Conservation (phyloP, 2,113 vertebrate genomes). For the Blennius ocellaris region DNA sequence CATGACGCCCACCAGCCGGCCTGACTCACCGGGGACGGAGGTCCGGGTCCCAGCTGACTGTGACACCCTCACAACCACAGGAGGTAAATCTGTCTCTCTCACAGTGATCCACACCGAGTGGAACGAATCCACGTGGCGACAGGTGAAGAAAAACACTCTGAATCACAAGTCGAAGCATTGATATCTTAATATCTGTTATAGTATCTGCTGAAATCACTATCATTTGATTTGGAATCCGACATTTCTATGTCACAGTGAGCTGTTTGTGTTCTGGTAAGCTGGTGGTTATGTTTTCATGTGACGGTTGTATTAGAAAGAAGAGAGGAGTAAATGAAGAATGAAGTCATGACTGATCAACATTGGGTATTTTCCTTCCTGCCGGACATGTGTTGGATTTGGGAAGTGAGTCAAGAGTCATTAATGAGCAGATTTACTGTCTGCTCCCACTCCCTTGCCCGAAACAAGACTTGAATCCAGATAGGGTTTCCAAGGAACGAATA, state of each 20-base stretch:
- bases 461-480: neutral
- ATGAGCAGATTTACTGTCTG: neutral
- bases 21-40: neutral
- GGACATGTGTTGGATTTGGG: neutral
- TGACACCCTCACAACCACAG: neutral
- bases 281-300: neutral
- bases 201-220: neutral
- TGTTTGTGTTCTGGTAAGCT: conserved; percentile 32
- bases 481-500: neutral
- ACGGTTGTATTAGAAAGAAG: no score
- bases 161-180: neutral
- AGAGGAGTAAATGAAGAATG: neutral
- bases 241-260: neutral
- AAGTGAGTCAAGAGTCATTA: conserved; percentile 42
- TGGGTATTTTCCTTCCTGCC: neutral
- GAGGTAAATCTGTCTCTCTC: conserved; percentile 37
- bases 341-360: neutral
- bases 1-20: neutral
- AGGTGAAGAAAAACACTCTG: neutral
- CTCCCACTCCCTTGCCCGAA: neutral
- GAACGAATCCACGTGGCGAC: no score
- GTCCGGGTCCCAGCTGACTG: neutral
- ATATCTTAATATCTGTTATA: neutral
- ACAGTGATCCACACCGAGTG: no score
- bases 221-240: neutral